Evolutionary conservation across 1,140 invertebrate species (phyloP), one percentile per base, ranked within the genome.

Genomic region (Onthophagus taurus): DNA sequence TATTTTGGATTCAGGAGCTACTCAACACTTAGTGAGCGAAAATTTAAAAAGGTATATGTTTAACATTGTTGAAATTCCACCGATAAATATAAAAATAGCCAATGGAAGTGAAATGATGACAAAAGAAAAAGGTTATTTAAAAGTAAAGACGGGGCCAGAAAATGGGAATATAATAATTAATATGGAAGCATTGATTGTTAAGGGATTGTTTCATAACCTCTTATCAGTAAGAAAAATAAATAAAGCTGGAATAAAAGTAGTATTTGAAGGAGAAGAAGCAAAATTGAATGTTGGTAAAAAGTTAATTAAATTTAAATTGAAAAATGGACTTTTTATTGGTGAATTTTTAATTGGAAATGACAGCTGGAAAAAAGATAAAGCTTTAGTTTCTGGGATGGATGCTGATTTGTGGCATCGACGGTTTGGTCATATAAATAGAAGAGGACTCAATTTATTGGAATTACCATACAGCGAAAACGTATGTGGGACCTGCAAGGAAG

Each of bases 171-270:
- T 30, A 30, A 35, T 11, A 13, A 35, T 35, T 35, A n/a, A n/a
- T n/a, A n/a, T n/a, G n/a, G 18, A 35, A 13, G 33, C 33, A 13
- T 35, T 35, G 17, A 35, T 35, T 13, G 33, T 35, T 13, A 16
- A 17, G 18, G 18, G 18, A 2, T 35, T 35, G 17, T 13, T 16
- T 19, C 33, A 35, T 13, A 35, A 35, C 17, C 17, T 35, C 4
- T 35, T 35, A 35, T 35, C 33, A 4, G 13, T 35, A n/a, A 35
- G 17, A 13, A 35, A 35, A 35, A 35, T 35, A 35, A 35, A 35
- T 19, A 17, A 35, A 13, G 33, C 33, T 13, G 33, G 33, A 17
- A 13, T 4, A 11, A 35, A 35, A 35, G 33, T 35, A 35, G 3
- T 35, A 35, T 35, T 35, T 12, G 13, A 13, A 11, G 17, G 17